Evolutionary conservation across 2,113 vertebrate species (phyloP), one percentile per base, ranked within the genome.

Genomic region (Macquaria australasica): DNA sequence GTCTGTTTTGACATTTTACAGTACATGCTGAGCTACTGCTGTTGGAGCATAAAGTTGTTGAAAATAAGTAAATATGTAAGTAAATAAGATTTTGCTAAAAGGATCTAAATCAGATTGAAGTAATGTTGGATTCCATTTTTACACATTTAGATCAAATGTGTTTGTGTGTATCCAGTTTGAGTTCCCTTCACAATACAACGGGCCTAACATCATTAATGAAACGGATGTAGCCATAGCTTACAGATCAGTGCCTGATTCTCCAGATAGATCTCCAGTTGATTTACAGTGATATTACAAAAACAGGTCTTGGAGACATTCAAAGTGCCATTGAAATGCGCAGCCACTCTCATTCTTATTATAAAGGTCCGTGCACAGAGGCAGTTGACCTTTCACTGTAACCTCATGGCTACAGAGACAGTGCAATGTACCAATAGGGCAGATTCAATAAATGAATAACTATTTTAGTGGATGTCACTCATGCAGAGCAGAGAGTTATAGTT

Each of bases 301-400:
- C 18, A 34, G 11, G 25, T 62, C 31, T 43, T 31, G 18, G 60
- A 59, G 60, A 73, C 5, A 41, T 51, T 79, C 31, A 69, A 41
- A 55, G 43, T 10, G 43, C 15, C 14, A 39, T 79, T 85, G 25
- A 81, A 71, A 66, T 56, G 55, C 70, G 53, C 62, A 43, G 56
- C 21, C 48, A 8, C 28, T 28, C 58, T 50, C 14, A 1, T 31
- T 55, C 9, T 45, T 39, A 50, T 76, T 20, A 31, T 73, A 81
- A 81, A 89, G 56, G 60, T 45, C 31, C 7, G 25, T 73, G 68
- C 41, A 39, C 9, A 39, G 73, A 81, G 59, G 71, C 60, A n/a
- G 73, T 48, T 91, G 88, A 92, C 92, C 93, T 96, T 95, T 94
- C 1, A 68, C 28, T 67, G 31, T 73, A 48, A 78, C 51, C 56